A percentile compares a stretch with the other conserved stretches of the same genome.
phyloP scores from a whole-genome alignment of 2,797 vertebrate genomes.

The Gallinago solitaria region DNA sequence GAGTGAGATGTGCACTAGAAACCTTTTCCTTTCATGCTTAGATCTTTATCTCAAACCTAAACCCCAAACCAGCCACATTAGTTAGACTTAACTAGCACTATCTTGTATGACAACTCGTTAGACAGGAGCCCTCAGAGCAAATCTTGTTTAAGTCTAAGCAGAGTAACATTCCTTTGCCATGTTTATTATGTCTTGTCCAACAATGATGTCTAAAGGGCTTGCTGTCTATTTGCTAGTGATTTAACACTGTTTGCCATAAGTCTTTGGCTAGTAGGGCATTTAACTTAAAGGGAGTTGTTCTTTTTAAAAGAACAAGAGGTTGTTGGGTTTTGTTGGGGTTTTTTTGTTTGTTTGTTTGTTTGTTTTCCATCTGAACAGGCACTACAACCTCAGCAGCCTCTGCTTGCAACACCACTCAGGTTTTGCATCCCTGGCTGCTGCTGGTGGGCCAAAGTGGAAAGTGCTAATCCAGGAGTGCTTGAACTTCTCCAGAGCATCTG shows the following conservation, averaged over 20 bases:
- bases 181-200: not conserved
- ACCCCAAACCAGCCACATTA: not conserved
- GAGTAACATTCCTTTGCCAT: not conserved
- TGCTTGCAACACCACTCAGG: not conserved
- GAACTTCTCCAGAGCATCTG: slow-evolving; percentile 3
- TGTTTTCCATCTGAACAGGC: not conserved
- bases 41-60: not conserved
- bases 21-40: not conserved
- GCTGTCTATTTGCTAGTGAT: not conserved
- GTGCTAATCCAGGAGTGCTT: not conserved
- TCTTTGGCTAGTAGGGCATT: not conserved
- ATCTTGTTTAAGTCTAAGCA: not conserved
- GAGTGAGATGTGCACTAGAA: not conserved
- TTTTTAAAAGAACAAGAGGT: not conserved
- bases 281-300: not conserved
- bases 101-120: not conserved
- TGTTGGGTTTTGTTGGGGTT: no score
- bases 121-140: not conserved
- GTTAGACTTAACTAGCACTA: not conserved
- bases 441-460: not conserved
- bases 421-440: not conserved
- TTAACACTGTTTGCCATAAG: not conserved
- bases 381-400: not conserved
- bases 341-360: not conserved
- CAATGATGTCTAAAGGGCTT: not conserved